phyloP scores from a whole-genome alignment of 2,113 vertebrate genomes.

The Sinocyclocheilus maitianheensis region DNA sequence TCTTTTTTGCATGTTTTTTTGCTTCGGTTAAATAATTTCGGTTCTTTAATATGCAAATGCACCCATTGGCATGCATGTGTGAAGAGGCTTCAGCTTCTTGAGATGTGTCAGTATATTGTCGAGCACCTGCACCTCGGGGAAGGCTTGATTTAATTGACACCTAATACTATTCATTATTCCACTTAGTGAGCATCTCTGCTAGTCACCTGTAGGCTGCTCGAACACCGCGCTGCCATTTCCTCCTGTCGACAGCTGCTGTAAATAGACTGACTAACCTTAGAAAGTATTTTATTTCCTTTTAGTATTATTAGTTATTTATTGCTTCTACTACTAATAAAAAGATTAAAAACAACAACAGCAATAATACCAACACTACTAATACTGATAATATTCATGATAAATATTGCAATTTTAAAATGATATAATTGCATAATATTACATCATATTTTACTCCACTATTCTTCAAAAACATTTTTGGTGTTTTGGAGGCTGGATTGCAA shows the following conservation, averaged over 20 bases:
- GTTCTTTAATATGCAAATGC: constrained; percentile 99
- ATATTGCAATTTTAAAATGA: not conserved
- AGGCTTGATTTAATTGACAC: constrained; percentile 99
- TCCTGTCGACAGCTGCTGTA: constrained; percentile 90
- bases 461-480: too few species aligned
- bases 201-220: constrained; percentile 93
- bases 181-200: constrained; percentile 99
- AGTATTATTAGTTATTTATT: not conserved
- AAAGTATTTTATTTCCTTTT: not conserved
- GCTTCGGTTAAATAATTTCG: constrained; percentile 98
- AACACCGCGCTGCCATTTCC: constrained; percentile 72
- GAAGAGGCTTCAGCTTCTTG: constrained; percentile 94
- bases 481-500: not conserved
- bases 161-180: constrained; percentile 99
- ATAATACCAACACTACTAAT: not conserved
- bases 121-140: constrained; percentile 95
- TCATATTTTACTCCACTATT: too few species aligned
- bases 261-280: constrained; percentile 74
- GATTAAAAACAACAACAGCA: not conserved
- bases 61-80: constrained; percentile 95
- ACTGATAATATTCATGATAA: not conserved
- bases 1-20: constrained; percentile 64
- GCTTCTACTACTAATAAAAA: not conserved
- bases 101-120: constrained; percentile 95
- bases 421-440: too few species aligned